phyloP scores from a whole-genome alignment of 2,888 invertebrate species.

The Andrena haemorrhoa region DNA sequence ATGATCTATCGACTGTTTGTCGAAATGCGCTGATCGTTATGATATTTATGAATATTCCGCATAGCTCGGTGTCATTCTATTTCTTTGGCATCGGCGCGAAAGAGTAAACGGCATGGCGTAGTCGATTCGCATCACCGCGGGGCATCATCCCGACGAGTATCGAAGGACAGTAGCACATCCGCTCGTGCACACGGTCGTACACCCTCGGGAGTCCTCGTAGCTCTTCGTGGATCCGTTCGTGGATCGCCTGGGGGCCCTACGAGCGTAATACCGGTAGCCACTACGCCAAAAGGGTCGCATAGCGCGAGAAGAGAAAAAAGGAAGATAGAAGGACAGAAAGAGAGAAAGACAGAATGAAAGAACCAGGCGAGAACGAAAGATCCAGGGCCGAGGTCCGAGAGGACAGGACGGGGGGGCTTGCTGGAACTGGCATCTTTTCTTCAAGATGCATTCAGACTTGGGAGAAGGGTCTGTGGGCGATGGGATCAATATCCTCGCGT shows the following conservation, averaged over 20 bases:
- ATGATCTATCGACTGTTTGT: too few species aligned
- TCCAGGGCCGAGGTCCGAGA: constrained; percentile 55
- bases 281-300: constrained; percentile 80
- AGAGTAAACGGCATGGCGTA: constrained; percentile 38
- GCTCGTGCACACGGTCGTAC: constrained; percentile 65
- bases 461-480: constrained; percentile 53
- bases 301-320: constrained; percentile 60
- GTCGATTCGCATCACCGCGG: constrained; percentile 54
- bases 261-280: constrained; percentile 85
- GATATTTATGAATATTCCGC: constrained; percentile 36
- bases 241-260: constrained; percentile 81
- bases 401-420: constrained; percentile 50
- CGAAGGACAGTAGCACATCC: constrained; percentile 68
- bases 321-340: constrained; percentile 33
- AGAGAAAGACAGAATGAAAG: constrained; percentile 38
- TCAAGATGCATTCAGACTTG: constrained; percentile 75
- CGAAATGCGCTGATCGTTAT: constrained; percentile 9
- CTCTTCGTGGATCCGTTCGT: constrained; percentile 73
- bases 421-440: constrained; percentile 76
- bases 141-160: constrained; percentile 63
- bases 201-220: constrained; percentile 78
- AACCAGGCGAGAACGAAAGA: constrained; percentile 47
- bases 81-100: constrained; percentile 33
- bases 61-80: constrained; percentile 20
- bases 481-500: constrained; percentile 55